Conservation (phyloP, 2,113 vertebrate species). For the Zapornia atra region DNA sequence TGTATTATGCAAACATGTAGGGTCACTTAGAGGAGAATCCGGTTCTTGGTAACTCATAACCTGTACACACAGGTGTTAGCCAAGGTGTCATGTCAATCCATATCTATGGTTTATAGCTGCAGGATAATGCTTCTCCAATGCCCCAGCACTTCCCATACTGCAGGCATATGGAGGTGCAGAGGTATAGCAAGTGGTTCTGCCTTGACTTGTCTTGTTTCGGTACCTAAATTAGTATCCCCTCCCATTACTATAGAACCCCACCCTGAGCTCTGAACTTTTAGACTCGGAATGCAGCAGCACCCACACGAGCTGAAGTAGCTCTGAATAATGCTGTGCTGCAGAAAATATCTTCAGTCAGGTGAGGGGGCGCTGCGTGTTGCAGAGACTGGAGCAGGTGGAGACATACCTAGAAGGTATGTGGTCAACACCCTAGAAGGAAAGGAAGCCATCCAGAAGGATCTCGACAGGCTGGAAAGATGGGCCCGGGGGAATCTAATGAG, state of each 20-base stretch:
- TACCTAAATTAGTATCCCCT: neutral
- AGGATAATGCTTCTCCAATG: neutral
- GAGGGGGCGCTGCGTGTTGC: neutral
- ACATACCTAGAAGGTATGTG: no score
- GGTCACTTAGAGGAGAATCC: constrained; percentile 42
- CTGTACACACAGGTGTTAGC: neutral
- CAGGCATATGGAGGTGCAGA: neutral
- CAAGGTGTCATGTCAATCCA: neutral
- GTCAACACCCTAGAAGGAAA: no score
- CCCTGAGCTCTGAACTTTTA: neutral
- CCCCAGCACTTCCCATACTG: neutral
- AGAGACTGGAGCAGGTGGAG: no score
- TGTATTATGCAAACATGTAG: constrained; percentile 22
- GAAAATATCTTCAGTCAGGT: neutral
- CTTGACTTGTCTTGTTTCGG: neutral
- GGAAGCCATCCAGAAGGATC: no score
- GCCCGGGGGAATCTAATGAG: no score
- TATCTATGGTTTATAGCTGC: neutral
- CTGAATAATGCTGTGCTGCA: neutral
- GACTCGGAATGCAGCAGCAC: neutral
- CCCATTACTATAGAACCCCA: neutral
- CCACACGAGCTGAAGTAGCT: neutral
- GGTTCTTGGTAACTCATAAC: neutral
- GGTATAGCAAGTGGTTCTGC: neutral
- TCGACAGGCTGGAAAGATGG: no score